Evolutionary conservation across 2,888 invertebrate species (phyloP), one percentile per base, ranked within the genome.

Genomic region (Callinectes sapidus): DNA sequence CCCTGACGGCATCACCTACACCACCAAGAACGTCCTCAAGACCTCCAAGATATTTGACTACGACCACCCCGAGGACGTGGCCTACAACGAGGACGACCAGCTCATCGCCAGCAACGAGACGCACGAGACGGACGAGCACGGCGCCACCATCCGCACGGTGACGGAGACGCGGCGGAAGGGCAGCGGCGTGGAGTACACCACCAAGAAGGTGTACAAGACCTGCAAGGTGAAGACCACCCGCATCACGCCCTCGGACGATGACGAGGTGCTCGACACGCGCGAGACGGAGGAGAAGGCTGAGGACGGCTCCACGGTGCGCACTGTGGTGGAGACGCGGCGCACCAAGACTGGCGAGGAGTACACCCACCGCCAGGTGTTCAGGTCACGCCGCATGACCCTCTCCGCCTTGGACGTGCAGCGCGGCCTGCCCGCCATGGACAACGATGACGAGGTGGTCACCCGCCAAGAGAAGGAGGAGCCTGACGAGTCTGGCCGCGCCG

Each of bases 131-230:
- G 94, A 94, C 81, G 94, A 94, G 48, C 87, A 93, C 32, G 94
- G 94, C 77, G 88, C 90, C 66, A 94, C 93, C 39, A 94, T 94
- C 66, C 86, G 91, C 35, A 94, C 94, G 28, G 93, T 94, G 1
- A 94, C 92, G 8, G 94, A 94, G 87, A 94, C 94, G 16, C 87
- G 94, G 16, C 92, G 94, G 6, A 94, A 94, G 81, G 77, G 90
- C 8, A 90, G 89, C 48, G 94, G 94, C 1, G 86, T 93, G 48
- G 94, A 94, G 48, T 94, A 94, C 90, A 93, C 93, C 6, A 94
- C 94, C 13, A 94, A 94, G 87, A 94, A 94, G 88, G 94, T 94
- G n/a, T 94, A 94, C 92, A 94, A 94, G 85, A 94, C 94, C 10
- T 93, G 93, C 23, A 94, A 94, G 81, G 92, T 94, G 35, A 91